These are phyloP conservation scores for Xestia rhomboidea DNA, from an alignment of 2,888 invertebrate genomes.

Conservation along the genomic window DNA sequence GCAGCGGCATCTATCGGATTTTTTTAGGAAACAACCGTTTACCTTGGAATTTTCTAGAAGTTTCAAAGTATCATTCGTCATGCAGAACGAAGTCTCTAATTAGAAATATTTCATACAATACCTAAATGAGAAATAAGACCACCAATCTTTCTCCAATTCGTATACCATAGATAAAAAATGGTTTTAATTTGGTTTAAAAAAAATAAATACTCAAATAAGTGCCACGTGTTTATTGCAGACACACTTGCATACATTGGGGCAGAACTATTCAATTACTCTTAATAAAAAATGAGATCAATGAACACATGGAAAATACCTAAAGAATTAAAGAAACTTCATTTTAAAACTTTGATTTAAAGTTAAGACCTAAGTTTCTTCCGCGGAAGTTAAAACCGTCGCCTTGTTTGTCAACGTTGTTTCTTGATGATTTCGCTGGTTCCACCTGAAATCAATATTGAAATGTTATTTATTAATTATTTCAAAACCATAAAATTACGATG, in stretches of 20 bases:
- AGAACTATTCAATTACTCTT: conserved; percentile 69
- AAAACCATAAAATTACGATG: not conserved
- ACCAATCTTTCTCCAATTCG: not conserved
- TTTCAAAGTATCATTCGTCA: not conserved
- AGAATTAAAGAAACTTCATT: not conserved
- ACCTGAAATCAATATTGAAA: conserved; percentile 76
- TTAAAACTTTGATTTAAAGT: conserved; percentile 84
- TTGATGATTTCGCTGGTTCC: conserved; percentile 80
- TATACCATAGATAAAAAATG: not conserved
- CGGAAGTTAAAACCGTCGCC: conserved; percentile 81
- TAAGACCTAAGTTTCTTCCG: conserved; percentile 80
- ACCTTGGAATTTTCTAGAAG: conserved; percentile 28
- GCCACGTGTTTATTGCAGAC: conserved; percentile 77
- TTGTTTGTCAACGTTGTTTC: conserved; percentile 75
- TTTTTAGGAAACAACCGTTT: conserved; percentile 9
- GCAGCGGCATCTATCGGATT: conserved; percentile 46
- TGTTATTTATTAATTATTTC: not conserved
- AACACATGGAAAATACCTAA: conserved; percentile 73
- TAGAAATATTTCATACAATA: not conserved
- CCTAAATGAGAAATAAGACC: not conserved
- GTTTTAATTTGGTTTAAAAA: conserved; percentile 4
- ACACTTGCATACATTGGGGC: conserved; percentile 78
- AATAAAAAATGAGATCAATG: conserved; percentile 61
- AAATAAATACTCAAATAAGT: conserved; percentile 48
- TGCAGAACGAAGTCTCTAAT: not conserved